Conservation (phyloP, 2,797 vertebrate genomes). For the Sebastes alutus region DNA sequence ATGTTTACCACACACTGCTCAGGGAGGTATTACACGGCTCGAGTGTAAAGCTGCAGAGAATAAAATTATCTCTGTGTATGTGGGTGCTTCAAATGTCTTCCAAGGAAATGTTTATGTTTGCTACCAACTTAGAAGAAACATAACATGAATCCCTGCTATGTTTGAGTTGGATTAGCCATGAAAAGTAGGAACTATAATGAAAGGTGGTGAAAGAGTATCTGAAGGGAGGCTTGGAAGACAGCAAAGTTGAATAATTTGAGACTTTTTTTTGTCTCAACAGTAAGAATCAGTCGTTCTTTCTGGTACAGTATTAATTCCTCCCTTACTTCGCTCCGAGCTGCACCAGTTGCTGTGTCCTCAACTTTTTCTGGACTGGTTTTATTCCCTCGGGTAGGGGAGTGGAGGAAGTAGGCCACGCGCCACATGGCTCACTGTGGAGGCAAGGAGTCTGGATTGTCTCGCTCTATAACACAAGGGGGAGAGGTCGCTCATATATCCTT, state of each 20-base stretch:
- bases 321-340: slow-evolving; percentile 39
- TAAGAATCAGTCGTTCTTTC: slow-evolving; percentile 18
- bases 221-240: neutral
- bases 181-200: slow-evolving; percentile 6
- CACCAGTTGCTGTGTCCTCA: slow-evolving; percentile 62
- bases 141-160: slow-evolving; percentile 2
- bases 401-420: slow-evolving; percentile 74
- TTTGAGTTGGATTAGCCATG: slow-evolving; percentile 6
- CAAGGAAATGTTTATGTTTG: slow-evolving; percentile 9
- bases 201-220: slow-evolving; percentile 17
- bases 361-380: slow-evolving; percentile 56
- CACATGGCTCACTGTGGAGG: slow-evolving; percentile 61
- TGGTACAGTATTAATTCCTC: slow-evolving; percentile 35
- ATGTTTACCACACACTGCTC: slow-evolving; percentile 24
- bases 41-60: neutral
- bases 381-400: slow-evolving; percentile 50
- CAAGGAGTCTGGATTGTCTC: slow-evolving; percentile 56
- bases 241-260: slow-evolving; percentile 8
- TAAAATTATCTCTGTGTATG: neutral
- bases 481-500: slow-evolving; percentile 55
- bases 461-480: slow-evolving; percentile 43
- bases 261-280: slow-evolving; percentile 1
- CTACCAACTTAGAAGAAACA: slow-evolving; percentile 6
- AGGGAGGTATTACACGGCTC: neutral
- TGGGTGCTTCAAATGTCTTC: neutral